A percentile compares a stretch with the other conserved stretches of the same genome.
Evolutionary conservation across 92 coral and sea anemone genomes (phyloP).

Genomic region (Parazoanthus swiftii): DNA sequence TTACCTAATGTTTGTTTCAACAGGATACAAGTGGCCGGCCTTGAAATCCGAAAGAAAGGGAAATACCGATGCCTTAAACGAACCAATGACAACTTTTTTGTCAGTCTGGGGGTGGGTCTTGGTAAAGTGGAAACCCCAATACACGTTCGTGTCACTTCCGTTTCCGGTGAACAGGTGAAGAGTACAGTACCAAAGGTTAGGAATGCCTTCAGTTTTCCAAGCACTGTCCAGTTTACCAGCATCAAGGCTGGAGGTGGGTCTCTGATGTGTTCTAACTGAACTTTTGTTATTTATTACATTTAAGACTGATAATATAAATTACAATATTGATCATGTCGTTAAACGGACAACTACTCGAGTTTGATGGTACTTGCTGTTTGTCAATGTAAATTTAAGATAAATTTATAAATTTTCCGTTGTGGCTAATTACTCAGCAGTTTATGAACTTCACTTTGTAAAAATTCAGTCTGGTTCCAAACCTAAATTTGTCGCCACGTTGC

Average conservation of each 20-base stretch:
- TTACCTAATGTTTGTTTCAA: not conserved
- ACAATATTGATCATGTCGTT: no score
- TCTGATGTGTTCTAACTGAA: not conserved
- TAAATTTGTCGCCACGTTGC: no score
- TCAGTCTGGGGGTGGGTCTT: constrained; percentile 52
- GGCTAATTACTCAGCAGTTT: no score
- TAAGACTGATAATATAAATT: no score
- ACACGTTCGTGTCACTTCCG: constrained; percentile 74
- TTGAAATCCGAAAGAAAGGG: constrained; percentile 59
- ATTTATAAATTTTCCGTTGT: no score
- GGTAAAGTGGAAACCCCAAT: constrained; percentile 62
- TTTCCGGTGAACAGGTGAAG: constrained; percentile 70
- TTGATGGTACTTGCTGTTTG: no score
- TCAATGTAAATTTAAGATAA: no score
- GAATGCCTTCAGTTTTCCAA: constrained; percentile 62
- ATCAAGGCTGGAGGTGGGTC: constrained; percentile 59
- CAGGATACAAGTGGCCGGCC: constrained; percentile 80
- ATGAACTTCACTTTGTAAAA: no score
- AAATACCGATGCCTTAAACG: constrained; percentile 69
- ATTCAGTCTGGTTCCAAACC: no score
- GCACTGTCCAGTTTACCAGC: constrained; percentile 64
- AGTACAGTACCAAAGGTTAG: constrained; percentile 51
- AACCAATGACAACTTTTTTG: constrained; percentile 69
- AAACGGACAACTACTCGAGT: no score
- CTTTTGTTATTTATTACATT: no score